A percentile compares a stretch with the other conserved stretches of the same genome.
phyloP scores from a whole-genome alignment of 2,797 vertebrate genomes.

The Xerus rutilus region DNA sequence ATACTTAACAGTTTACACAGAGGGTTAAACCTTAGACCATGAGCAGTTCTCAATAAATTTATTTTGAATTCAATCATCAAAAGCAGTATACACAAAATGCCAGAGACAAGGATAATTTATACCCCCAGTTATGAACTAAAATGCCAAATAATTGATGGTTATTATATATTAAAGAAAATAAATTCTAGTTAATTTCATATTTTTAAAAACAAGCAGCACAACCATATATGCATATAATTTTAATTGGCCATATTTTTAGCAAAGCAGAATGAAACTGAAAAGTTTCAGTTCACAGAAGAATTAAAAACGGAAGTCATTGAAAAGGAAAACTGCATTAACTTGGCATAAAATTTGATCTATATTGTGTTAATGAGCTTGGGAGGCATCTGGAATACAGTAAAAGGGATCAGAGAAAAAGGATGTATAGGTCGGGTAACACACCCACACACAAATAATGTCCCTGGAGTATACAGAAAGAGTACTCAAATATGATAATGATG shows the following conservation, averaged over 20 bases:
- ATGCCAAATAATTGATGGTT: not conserved
- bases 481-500: not conserved
- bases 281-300: not conserved
- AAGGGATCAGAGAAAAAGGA: not conserved
- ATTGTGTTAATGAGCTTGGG: not conserved
- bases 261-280: not conserved
- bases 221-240: not conserved
- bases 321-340: not conserved
- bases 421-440: not conserved
- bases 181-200: not conserved
- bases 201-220: not conserved
- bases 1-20: not conserved
- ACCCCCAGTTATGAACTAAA: not conserved
- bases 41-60: not conserved
- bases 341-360: not conserved
- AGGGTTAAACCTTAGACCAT: not conserved
- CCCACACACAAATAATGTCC: not conserved
- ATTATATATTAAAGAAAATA: not conserved
- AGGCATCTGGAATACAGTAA: not conserved
- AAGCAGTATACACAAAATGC: not conserved
- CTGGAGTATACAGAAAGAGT: not conserved
- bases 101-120: not conserved
- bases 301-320: not conserved
- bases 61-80: not conserved
- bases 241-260: not conserved